These are phyloP conservation scores for Graphium colonna DNA, from an alignment of 2,888 invertebrate genomes.

Conservation along the genomic window DNA sequence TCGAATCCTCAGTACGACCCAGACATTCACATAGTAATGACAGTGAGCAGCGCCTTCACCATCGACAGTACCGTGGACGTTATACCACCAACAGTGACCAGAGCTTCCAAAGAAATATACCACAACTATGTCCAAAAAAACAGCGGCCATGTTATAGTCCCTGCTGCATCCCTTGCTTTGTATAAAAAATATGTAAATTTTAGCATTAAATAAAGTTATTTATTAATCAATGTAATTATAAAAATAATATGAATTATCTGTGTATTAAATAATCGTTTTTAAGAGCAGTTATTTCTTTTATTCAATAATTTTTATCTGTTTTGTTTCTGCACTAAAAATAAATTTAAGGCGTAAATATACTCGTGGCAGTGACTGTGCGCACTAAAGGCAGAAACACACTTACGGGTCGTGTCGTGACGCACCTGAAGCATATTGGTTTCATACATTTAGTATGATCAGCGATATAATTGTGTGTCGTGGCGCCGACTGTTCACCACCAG, in stretches of 20 bases:
- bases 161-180: conserved; percentile 40
- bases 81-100: conserved; percentile 83
- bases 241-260: background rate
- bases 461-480: no score
- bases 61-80: conserved; percentile 83
- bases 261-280: background rate
- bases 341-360: no score
- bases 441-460: no score
- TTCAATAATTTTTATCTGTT: no score
- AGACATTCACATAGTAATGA: conserved; percentile 76
- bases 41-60: conserved; percentile 82
- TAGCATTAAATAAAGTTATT: conserved; percentile 32
- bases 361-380: no score
- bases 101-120: conserved; percentile 83
- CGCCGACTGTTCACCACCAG: no score
- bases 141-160: conserved; percentile 72
- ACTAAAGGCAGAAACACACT: no score
- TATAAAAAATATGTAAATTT: conserved; percentile 64
- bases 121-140: conserved; percentile 81
- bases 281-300: background rate
- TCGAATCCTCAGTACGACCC: conserved; percentile 76
- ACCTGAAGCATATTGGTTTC: no score
- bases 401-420: no score
- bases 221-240: background rate
- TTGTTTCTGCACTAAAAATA: no score